phyloP scores from a whole-genome alignment of 1,140 invertebrate genomes.

The Carposina sasakii region DNA sequence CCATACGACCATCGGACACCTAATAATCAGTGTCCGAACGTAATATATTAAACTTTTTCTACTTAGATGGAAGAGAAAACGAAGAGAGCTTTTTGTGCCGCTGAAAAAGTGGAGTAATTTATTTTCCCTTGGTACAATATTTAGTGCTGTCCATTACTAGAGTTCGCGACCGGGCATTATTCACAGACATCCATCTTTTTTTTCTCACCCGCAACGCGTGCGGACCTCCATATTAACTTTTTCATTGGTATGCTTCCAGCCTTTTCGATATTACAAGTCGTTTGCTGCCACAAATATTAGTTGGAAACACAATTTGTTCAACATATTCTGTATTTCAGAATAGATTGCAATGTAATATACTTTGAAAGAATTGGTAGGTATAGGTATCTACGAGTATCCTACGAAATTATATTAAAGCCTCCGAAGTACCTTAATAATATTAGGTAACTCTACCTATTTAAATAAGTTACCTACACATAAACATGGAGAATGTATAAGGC shows the following conservation, averaged over 20 bases:
- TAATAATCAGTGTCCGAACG: constrained; percentile 47
- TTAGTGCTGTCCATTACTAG: constrained; percentile 70
- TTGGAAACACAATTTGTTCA: constrained; percentile 13
- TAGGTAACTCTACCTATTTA: too few species aligned
- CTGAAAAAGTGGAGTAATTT: constrained; percentile 69
- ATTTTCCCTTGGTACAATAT: constrained; percentile 69
- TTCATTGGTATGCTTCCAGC: constrained; percentile 46
- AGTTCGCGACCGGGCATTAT: constrained; percentile 69
- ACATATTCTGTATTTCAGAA: too few species aligned
- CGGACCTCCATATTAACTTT: constrained; percentile 62
- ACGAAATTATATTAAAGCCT: too few species aligned
- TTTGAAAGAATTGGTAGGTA: too few species aligned
- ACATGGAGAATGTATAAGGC: too few species aligned
- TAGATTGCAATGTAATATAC: too few species aligned
- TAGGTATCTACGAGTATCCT: too few species aligned
- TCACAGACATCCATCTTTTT: constrained; percentile 65
- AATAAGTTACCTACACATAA: too few species aligned
- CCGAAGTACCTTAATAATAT: too few species aligned
- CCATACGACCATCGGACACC: constrained; percentile 6
- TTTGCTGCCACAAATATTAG: constrained; percentile 13
- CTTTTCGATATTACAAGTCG: constrained; percentile 38
- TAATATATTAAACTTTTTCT: constrained; percentile 67
- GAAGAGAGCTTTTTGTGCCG: constrained; percentile 61
- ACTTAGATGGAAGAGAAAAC: constrained; percentile 53
- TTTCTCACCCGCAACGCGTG: constrained; percentile 47